These are phyloP conservation scores for Micoletzkya japonica DNA, from an alignment of 2,888 invertebrate genomes.

Conservation along the genomic window DNA sequence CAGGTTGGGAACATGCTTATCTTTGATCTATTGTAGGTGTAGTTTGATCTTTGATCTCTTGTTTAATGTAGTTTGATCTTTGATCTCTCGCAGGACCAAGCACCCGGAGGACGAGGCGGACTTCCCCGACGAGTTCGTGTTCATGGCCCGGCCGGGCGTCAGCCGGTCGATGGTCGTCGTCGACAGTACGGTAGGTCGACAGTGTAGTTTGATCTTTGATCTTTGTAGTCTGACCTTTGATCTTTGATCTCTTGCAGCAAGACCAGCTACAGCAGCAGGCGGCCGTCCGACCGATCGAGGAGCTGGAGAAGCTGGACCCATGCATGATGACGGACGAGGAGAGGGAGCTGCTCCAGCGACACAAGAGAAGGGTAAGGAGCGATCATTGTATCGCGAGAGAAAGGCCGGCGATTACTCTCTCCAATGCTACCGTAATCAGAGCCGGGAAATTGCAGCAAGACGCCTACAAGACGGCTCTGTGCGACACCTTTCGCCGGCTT, in stretches of 20 bases:
- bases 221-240: neutral
- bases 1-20: neutral
- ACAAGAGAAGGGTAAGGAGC: slow-evolving; percentile 38
- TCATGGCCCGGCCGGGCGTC: neutral
- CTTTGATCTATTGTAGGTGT: no score
- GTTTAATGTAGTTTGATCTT: no score
- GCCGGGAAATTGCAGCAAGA: slow-evolving; percentile 39
- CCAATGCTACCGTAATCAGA: no score
- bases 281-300: slow-evolving; percentile 10
- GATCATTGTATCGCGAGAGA: no score
- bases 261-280: neutral
- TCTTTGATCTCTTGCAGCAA: neutral
- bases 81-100: neutral
- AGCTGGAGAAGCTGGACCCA: slow-evolving; percentile 13
- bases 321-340: slow-evolving; percentile 38
- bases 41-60: no score
- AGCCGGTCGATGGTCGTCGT: neutral
- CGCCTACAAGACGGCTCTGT: slow-evolving; percentile 50
- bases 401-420: no score
- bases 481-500: slow-evolving; percentile 40
- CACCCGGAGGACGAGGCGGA: no score
- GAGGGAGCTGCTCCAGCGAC: slow-evolving; percentile 37
- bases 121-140: neutral
- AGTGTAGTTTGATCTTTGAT: neutral
- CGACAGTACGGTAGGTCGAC: slow-evolving; percentile 1